Percentiles rank a stretch among this genome's conserved stretches.
These are phyloP conservation scores for Tragelaphus scriptus DNA, from an alignment of 2,113 vertebrate genomes.

Conservation along the genomic window DNA sequence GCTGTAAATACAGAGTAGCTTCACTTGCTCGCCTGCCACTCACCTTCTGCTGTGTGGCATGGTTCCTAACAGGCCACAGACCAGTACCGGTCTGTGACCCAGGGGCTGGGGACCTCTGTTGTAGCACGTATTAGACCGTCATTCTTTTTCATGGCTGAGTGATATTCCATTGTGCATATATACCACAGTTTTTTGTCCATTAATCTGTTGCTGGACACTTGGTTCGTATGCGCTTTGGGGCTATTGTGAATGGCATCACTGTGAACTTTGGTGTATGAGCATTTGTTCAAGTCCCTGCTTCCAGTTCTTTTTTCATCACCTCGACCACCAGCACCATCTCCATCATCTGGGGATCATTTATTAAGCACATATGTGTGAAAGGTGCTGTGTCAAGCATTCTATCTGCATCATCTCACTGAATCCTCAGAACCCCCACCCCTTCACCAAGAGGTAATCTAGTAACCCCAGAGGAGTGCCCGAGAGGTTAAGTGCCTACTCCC, in stretches of 20 bases:
- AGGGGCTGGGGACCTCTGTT: background rate
- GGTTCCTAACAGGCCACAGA: background rate
- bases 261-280: background rate
- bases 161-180: background rate
- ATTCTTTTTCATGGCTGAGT: background rate
- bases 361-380: background rate
- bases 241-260: background rate
- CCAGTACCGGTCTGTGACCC: background rate
- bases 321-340: background rate
- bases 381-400: background rate
- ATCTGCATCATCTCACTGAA: background rate
- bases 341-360: background rate
- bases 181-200: background rate
- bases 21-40: background rate
- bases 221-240: background rate
- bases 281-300: background rate
- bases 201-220: background rate
- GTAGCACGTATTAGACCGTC: fast-evolving
- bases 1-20: background rate
- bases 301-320: background rate
- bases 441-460: background rate
- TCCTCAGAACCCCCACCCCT: background rate
- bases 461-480: background rate
- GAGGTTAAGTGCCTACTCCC: background rate
- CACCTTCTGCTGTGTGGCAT: background rate